phyloP scores from a whole-genome alignment of 2,888 invertebrate genomes.

The Oligia strigilis region DNA sequence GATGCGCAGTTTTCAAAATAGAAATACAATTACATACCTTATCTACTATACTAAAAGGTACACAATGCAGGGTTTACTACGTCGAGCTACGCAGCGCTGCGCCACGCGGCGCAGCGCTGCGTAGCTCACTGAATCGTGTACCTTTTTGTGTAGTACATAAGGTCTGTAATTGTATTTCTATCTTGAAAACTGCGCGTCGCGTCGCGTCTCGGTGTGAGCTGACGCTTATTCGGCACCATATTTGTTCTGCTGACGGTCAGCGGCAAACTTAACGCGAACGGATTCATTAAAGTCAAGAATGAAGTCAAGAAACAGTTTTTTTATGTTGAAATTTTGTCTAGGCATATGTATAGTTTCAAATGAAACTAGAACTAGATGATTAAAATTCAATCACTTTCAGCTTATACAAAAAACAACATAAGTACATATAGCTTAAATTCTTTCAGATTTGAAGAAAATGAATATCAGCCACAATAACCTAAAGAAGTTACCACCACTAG shows the following conservation, averaged over 20 bases:
- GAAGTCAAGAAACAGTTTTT: not conserved
- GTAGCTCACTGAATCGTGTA: too few species aligned
- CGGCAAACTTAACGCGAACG: not conserved
- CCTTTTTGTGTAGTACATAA: too few species aligned
- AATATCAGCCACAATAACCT: slow-evolving; percentile 94
- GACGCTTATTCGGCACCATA: too few species aligned
- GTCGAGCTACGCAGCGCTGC: too few species aligned
- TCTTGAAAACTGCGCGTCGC: too few species aligned
- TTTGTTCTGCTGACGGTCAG: not conserved
- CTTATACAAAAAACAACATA: not conserved
- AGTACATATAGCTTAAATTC: not conserved
- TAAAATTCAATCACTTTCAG: not conserved
- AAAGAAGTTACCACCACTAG: slow-evolving; percentile 92
- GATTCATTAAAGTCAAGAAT: not conserved
- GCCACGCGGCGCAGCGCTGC: too few species aligned
- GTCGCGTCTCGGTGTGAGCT: too few species aligned
- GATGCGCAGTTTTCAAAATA: too few species aligned
- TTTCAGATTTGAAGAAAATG: slow-evolving; percentile 92
- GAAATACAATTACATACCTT: too few species aligned
- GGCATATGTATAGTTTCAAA: not conserved
- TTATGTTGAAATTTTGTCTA: not conserved
- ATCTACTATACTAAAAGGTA: too few species aligned
- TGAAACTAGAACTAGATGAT: not conserved
- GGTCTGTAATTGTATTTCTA: too few species aligned
- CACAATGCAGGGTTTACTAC: too few species aligned